phyloP scores from a whole-genome alignment of 2,888 invertebrate species.

The Tholera decimalis region DNA sequence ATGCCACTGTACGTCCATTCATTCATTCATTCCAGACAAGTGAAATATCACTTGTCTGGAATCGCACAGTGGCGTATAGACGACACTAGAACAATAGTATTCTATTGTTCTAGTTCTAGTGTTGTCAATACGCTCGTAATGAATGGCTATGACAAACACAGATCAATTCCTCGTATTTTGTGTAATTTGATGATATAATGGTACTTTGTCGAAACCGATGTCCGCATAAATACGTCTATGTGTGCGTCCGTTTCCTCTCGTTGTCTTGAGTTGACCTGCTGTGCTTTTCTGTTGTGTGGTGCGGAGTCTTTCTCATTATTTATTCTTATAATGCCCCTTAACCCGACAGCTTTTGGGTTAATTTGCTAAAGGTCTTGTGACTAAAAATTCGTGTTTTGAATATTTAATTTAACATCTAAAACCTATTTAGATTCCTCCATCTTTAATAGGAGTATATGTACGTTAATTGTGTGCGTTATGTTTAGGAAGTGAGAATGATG shows the following conservation, averaged over 20 bases:
- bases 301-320: conserved; percentile 77
- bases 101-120: no score
- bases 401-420: conserved; percentile 66
- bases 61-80: no score
- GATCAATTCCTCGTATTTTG: no score
- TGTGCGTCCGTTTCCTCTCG: not conserved
- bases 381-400: conserved; percentile 78
- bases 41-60: no score
- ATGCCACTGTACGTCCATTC: no score
- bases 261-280: conserved; percentile 18
- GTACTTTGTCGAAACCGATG: no score
- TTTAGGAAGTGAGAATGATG: conserved; percentile 36
- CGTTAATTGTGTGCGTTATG: conserved; percentile 51
- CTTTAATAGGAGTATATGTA: conserved; percentile 58
- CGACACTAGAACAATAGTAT: no score
- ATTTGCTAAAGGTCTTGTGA: conserved; percentile 79
- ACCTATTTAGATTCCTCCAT: conserved; percentile 55
- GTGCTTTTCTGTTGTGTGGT: conserved; percentile 22
- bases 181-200: no score
- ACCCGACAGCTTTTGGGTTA: conserved; percentile 79
- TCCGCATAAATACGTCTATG: not conserved
- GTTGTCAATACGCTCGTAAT: no score
- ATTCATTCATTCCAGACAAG: no score
- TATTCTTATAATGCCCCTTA: conserved; percentile 85
- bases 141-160: no score